Percentiles rank a stretch among this genome's conserved stretches.
Evolutionary conservation across 2,888 invertebrate genomes (phyloP).

Genomic region (Sinotaia quadrata): DNA sequence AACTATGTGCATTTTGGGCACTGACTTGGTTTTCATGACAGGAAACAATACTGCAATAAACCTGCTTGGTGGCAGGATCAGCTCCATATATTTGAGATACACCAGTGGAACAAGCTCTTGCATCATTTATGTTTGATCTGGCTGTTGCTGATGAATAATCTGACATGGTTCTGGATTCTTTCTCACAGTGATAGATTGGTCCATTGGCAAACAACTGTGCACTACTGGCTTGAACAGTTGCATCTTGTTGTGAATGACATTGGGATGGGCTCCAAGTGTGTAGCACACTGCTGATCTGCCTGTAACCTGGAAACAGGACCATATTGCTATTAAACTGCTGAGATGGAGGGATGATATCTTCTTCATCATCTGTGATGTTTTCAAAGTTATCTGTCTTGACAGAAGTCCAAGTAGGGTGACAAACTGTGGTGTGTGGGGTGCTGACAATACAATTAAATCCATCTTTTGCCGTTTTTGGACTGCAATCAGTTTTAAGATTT

Average conservation of each 20-base stretch:
- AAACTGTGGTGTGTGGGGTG: not conserved
- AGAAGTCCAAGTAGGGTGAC: slow-evolving; percentile 22
- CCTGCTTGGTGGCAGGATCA: not conserved
- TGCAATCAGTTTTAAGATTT: too few relatives aligned
- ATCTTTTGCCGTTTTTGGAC: not conserved
- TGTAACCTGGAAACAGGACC: slow-evolving; percentile 14
- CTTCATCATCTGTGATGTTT: slow-evolving; percentile 50
- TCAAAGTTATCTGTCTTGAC: slow-evolving; percentile 50
- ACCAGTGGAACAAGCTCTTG: not conserved
- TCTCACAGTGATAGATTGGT: not conserved
- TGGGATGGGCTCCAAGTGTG: not conserved
- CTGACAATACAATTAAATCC: not conserved
- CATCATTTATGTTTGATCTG: too few relatives aligned
- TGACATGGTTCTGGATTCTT: not conserved
- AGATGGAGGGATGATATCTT: slow-evolving; percentile 29
- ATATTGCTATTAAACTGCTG: slow-evolving; percentile 9
- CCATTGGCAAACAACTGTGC: too few relatives aligned
- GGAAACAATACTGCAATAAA: not conserved
- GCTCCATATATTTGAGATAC: not conserved
- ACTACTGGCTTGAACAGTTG: not conserved
- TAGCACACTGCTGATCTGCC: not conserved
- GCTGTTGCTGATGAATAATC: too few relatives aligned
- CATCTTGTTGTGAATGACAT: too few relatives aligned
- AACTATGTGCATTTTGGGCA: not conserved
- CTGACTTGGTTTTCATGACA: too few relatives aligned